Conservation (phyloP, 2,113 vertebrate genomes). For the Mixornis gularis region DNA sequence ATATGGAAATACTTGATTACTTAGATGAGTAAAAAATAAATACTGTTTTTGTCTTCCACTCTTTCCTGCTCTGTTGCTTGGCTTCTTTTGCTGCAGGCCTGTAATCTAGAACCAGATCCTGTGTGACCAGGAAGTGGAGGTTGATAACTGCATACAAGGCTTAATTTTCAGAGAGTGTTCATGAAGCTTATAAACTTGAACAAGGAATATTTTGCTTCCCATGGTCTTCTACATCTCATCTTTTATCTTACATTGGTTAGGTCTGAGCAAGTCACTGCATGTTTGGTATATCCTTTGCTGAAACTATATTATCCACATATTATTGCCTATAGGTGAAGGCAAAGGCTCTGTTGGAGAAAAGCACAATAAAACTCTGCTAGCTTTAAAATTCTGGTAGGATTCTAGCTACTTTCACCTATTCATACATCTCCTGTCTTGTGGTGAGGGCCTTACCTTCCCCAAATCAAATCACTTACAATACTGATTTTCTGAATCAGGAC, state of each 20-base stretch:
- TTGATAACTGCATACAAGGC: not conserved
- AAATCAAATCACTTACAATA: not conserved
- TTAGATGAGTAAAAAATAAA: not conserved
- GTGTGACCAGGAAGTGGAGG: not conserved
- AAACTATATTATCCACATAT: not conserved
- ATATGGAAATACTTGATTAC: constrained; percentile 8
- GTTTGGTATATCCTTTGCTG: not conserved
- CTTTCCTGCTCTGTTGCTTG: not conserved
- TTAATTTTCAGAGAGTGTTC: not conserved
- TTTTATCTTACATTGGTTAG: not conserved
- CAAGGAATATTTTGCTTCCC: not conserved
- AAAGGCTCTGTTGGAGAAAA: not conserved
- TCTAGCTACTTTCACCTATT: not conserved
- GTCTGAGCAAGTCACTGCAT: not conserved
- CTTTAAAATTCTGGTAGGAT: not conserved
- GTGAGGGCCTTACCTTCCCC: not conserved
- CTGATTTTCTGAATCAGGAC: not conserved
- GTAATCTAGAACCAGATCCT: not conserved
- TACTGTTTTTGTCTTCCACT: not conserved
- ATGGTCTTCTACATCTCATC: not conserved
- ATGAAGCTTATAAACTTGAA: not conserved
- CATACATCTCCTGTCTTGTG: not conserved
- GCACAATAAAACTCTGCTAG: not conserved
- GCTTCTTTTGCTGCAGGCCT: not conserved
- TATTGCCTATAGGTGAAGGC: not conserved